Percentiles rank a stretch among this genome's conserved stretches.
Evolutionary conservation across 2,888 invertebrate species (phyloP).

Genomic region (Ichneumoninae sp.): DNA sequence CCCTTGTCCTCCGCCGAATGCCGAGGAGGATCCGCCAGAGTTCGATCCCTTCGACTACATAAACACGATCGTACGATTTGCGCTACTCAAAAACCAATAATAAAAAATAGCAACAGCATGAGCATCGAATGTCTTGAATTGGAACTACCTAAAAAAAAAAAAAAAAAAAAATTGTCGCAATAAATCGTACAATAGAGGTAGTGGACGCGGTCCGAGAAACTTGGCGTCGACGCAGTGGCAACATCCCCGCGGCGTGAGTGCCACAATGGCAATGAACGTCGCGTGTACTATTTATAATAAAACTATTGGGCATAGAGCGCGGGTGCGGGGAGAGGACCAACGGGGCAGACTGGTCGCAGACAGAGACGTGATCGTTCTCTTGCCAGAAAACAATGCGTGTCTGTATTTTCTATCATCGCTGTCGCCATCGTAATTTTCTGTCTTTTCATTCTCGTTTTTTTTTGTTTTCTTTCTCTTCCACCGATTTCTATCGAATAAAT

Average conservation of each 20-base stretch:
- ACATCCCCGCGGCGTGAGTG: conserved; percentile 19
- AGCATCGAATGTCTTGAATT: conserved; percentile 2
- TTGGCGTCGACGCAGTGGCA: conserved; percentile 3
- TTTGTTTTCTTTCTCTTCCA: background rate
- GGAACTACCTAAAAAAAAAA: background rate
- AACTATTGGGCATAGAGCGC: conserved; percentile 53
- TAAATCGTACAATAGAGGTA: background rate
- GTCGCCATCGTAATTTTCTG: background rate
- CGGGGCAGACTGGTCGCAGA: conserved; percentile 76
- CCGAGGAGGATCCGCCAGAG: conserved; percentile 84
- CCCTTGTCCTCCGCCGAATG: conserved; percentile 86
- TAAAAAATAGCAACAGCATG: conserved; percentile 21
- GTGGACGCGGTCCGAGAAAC: background rate
- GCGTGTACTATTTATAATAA: conserved; percentile 66
- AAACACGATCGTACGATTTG: conserved; percentile 83
- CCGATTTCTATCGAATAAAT: conserved; percentile 12
- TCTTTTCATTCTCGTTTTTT: background rate
- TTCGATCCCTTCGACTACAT: conserved; percentile 84
- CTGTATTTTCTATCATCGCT: conserved; percentile 25
- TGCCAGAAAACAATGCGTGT: conserved; percentile 71
- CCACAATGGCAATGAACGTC: conserved; percentile 73
- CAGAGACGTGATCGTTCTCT: conserved; percentile 63
- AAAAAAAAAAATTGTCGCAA: background rate
- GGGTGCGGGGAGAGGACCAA: conserved; percentile 19
- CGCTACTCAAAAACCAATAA: background rate